Base-by-base conservation (phyloP, 2,888 invertebrate genomes). In the Monochamus alternatus region DNA sequence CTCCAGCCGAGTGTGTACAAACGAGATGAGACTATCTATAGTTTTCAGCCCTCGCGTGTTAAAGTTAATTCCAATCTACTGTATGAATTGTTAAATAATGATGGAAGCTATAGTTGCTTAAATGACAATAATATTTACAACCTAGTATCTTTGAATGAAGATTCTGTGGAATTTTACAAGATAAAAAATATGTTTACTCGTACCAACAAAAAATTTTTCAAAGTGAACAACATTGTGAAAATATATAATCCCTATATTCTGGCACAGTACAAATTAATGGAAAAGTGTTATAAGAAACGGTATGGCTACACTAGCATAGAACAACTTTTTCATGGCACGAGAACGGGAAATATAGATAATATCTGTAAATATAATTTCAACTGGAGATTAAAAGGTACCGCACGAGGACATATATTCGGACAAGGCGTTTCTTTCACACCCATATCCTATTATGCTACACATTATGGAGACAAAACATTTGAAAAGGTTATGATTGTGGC, bases 291-390 rank as follows among this genome's bases (percentile, higher is more conserved):
- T 44, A 1, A 3, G 12, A 59, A 55, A 60, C 55, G 31, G 12
- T 52, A 69, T 14, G 47, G 60, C 0, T 5, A 47, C 5, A 22
- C 30, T 47, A 10, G 1, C n/a, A 43, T 78, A 75, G 68, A 30
- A 30, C 44, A 43, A 10, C 77, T 85, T 32, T 87, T 84, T 76
- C 87, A 87, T 69, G 87, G 87, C 9, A 86, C 86, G 5, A 75
- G 69, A 55, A 58, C 30, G 14, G 12, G 30, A 5, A 83, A 84
- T 72, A 68, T 84, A 2, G 44, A 74, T 7, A 78, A 70, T 10
- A 87, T 87, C 58, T 84, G 83, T 63, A 60, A 58, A 44, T 74
- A 83, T 31, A 87, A 87, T 78, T 86, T 87, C 43, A 79, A 87
- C 77, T 87, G 85, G 85, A 80, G 86, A 52, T 73, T 81, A 9